Percentiles rank a stretch among this genome's conserved stretches.
Evolutionary conservation across 2,888 invertebrate species (phyloP).

Genomic region (Drosophila bunnanda): DNA sequence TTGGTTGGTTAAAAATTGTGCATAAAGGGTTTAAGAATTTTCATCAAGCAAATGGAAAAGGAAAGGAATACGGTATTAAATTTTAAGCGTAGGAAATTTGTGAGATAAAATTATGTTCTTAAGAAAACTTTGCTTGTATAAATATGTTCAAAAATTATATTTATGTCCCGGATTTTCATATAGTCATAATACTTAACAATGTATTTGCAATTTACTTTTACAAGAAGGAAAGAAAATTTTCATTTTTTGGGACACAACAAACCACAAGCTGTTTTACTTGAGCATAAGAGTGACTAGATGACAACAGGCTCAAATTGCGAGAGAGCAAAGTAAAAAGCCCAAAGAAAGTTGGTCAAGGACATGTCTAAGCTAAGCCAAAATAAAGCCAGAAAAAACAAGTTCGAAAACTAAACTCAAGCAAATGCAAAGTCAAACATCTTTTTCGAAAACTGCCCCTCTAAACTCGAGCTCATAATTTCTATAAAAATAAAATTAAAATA

Average conservation of each 20-base stretch:
- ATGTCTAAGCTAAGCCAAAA: constrained; percentile 36
- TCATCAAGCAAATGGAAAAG: not conserved
- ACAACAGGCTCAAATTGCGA: not conserved
- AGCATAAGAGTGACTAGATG: no score
- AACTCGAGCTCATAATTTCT: not conserved
- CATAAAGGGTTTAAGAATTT: not conserved
- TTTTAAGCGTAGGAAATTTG: no score
- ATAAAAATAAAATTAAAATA: fast-evolving
- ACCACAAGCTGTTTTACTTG: not conserved
- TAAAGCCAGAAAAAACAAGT: constrained; percentile 15
- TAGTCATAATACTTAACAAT: no score
- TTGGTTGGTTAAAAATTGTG: constrained; percentile 2
- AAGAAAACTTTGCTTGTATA: not conserved
- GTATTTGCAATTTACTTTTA: not conserved
- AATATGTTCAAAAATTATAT: no score
- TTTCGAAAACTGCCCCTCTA: constrained; percentile 4
- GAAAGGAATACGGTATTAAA: not conserved
- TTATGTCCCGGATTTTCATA: no score
- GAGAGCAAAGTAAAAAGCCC: constrained; percentile 16
- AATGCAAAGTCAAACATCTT: not conserved
- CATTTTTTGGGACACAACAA: not conserved
- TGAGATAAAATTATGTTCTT: not conserved
- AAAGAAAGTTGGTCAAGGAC: constrained; percentile 81
- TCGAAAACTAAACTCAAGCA: not conserved
- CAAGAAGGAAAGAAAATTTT: not conserved